Percentiles rank a stretch among this genome's conserved stretches.
Evolutionary conservation across 2,797 vertebrate genomes (phyloP).

Genomic region (Nyctalus aviator): DNA sequence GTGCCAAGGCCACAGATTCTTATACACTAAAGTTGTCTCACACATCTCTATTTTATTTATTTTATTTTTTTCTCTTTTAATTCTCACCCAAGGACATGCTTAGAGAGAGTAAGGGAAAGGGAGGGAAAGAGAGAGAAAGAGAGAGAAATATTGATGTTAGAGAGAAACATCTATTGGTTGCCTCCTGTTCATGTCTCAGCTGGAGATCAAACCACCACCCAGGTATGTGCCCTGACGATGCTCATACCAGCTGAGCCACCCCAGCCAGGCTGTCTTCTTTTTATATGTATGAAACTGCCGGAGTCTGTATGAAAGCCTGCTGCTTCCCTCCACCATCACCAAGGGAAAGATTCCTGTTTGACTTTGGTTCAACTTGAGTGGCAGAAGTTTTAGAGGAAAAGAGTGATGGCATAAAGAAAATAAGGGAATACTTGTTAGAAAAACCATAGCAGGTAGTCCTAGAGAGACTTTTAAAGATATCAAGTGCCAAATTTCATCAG

Average conservation of each 20-base stretch:
- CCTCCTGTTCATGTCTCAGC: background rate
- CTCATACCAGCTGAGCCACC: background rate
- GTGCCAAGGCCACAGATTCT: background rate
- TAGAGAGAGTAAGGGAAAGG: background rate
- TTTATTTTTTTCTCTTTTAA: background rate
- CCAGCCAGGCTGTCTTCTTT: background rate
- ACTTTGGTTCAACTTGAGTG: background rate
- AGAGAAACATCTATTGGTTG: background rate
- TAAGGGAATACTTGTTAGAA: background rate
- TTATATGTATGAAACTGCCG: background rate
- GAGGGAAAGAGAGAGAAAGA: background rate
- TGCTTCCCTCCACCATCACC: accelerated
- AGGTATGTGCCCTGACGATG: background rate
- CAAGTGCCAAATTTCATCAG: background rate
- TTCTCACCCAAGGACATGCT: background rate
- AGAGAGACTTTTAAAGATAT: background rate
- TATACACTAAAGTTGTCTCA: background rate
- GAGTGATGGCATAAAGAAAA: background rate
- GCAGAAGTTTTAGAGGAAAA: background rate
- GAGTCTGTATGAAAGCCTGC: background rate
- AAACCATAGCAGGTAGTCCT: background rate
- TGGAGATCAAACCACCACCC: background rate
- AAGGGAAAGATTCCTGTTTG: background rate
- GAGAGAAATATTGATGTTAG: background rate
- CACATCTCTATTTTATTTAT: background rate